Percentiles rank a stretch among this genome's conserved stretches.
Conservation (phyloP, 1,140 invertebrate species). For the Phocides pigmalion region DNA sequence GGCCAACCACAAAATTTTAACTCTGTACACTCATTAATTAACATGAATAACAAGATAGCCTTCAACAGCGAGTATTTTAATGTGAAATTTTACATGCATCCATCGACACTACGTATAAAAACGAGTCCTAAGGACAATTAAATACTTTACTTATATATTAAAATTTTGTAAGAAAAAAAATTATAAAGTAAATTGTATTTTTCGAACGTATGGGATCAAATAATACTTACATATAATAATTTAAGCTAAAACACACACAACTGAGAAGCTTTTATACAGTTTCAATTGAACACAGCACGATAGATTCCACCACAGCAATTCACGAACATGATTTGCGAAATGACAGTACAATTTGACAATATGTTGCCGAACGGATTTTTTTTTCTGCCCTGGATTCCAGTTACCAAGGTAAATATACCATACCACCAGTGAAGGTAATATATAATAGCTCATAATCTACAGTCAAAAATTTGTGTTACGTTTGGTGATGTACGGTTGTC, state of each 20-base stretch:
- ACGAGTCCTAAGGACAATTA: conserved; percentile 20
- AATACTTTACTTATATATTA: conserved; percentile 1
- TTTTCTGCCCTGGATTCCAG: no score
- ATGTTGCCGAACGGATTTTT: background rate
- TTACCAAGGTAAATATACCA: no score
- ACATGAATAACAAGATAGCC: conserved; percentile 1
- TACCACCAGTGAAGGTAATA: no score
- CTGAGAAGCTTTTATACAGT: background rate
- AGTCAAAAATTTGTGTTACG: no score
- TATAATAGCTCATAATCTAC: no score
- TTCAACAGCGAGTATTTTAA: conserved; percentile 17
- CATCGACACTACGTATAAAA: conserved; percentile 25
- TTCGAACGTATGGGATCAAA: background rate
- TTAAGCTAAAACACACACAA: conserved; percentile 22
- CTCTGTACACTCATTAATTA: background rate
- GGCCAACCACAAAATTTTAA: conserved; percentile 16
- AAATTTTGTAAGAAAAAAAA: background rate
- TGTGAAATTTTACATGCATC: conserved; percentile 23
- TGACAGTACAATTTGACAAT: conserved; percentile 43
- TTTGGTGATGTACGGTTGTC: no score
- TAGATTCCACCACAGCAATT: conserved; percentile 32
- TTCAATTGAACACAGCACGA: conserved; percentile 42
- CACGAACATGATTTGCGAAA: conserved; percentile 61
- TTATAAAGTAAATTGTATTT: background rate
- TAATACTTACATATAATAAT: conserved; percentile 37